These are phyloP conservation scores for Limnephilus lunatus DNA, from an alignment of 2,888 invertebrate genomes.

Conservation along the genomic window DNA sequence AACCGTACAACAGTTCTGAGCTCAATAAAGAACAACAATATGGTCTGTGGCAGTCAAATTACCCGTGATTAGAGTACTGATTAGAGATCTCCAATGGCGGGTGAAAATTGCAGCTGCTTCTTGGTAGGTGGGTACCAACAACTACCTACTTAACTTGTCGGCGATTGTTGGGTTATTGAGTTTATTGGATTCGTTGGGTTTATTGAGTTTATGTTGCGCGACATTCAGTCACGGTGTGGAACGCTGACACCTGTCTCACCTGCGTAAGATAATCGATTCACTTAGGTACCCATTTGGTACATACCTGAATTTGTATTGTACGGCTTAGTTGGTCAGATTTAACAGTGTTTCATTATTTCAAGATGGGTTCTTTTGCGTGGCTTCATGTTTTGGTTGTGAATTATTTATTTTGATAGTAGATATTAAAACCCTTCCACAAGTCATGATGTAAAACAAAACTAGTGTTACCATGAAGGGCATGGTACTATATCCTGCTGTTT, in stretches of 20 bases:
- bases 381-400: not conserved
- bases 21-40: constrained; percentile 9
- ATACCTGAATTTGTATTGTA: not conserved
- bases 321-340: not conserved
- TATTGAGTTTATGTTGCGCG: constrained; percentile 7
- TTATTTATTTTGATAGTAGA: not conserved
- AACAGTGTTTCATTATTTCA: not conserved
- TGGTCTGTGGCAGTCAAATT: constrained; percentile 27
- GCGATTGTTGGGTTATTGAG: not conserved
- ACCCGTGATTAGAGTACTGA: constrained; percentile 23
- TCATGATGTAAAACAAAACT: too few species aligned
- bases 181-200: not conserved
- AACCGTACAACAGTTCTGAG: not conserved
- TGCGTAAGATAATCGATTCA: constrained; percentile 36
- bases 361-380: not conserved
- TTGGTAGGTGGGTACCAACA: not conserved
- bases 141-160: not conserved
- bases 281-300: not conserved
- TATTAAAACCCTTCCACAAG: not conserved
- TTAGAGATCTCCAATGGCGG: not conserved
- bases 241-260: constrained; percentile 16
- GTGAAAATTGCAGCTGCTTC: not conserved
- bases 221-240: constrained; percentile 26
- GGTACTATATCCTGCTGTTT: too few species aligned
- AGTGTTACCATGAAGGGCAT: too few species aligned